Base-by-base conservation (phyloP, 2,888 invertebrate genomes). In the Platypus cylindrus region DNA sequence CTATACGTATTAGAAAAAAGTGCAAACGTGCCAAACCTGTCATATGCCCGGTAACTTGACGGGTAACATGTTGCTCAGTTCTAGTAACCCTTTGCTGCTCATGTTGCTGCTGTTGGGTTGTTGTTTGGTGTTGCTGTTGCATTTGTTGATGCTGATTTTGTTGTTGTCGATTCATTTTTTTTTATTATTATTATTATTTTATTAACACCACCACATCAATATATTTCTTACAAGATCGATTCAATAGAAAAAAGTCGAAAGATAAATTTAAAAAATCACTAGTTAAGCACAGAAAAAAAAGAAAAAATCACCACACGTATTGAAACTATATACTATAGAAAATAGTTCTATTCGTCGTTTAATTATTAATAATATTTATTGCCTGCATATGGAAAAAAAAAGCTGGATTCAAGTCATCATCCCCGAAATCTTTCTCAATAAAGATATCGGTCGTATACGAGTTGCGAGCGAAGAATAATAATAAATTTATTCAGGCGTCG, bases 401-500 rank as follows among this genome's bases (percentile, higher is more conserved):
- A 74, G 75, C 74, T 75, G 74, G 30, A 73, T 56, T 54, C 67
- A 78, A 76, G 75, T 77, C 78, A 78, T 78, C 72, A 72, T 76
- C 72, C 73, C 73, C 71, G 73, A 73, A 68, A 62, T 68, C 69
- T 63, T 56, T 66, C n/a, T n/a, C n/a, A n/a, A n/a, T n/a, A n/a
- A 81, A 84, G 83, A 83, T 83, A 84, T 84, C 83, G 83, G 80
- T 84, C 83, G 84, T 81, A 81, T 81, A 79, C 80, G 78, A 80
- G 79, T 80, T 76, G 79, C 76, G 76, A 79, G 79, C 79, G 80
- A 79, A 78, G 78, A 79, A 78, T 80, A 78, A n/a, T n/a, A n/a
- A n/a, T n/a, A n/a, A n/a, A n/a, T n/a, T n/a, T n/a, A n/a, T n/a
- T n/a, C n/a, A 67, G 48, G 48, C 48, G 31, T 41, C 44, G 50